These are phyloP conservation scores for Oryzias javanicus DNA, from an alignment of 2,113 vertebrate species.

Conservation along the genomic window DNA sequence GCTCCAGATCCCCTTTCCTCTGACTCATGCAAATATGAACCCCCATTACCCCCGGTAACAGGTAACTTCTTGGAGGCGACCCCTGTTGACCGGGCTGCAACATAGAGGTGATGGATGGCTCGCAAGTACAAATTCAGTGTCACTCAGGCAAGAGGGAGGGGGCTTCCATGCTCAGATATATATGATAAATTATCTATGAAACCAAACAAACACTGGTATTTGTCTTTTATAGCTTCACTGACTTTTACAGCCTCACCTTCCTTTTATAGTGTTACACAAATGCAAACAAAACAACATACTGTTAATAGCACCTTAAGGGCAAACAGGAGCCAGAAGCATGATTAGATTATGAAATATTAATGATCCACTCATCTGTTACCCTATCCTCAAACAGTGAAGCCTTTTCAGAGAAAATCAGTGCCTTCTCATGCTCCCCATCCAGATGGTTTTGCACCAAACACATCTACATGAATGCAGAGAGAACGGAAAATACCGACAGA, in stretches of 20 bases:
- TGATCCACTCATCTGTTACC: conserved; percentile 34
- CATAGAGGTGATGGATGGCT: conserved; percentile 50
- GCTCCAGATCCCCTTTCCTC: conserved; percentile 41
- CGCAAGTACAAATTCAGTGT: conserved; percentile 25
- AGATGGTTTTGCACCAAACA: conserved; percentile 17
- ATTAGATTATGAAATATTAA: conserved; percentile 69
- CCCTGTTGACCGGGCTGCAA: conserved; percentile 48
- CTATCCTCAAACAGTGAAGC: conserved; percentile 9
- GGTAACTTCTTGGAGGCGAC: conserved; percentile 58
- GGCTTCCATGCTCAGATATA: conserved; percentile 26
- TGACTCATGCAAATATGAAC: conserved; percentile 61
- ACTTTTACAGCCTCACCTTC: conserved; percentile 1
- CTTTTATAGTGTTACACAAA: background rate
- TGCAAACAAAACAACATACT: conserved; percentile 12
- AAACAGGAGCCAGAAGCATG: conserved; percentile 33
- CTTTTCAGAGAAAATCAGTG: conserved; percentile 39
- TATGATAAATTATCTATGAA: conserved; percentile 29
- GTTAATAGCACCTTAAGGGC: conserved; percentile 16
- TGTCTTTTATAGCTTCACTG: conserved; percentile 10
- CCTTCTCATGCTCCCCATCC: conserved; percentile 28
- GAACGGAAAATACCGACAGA: conserved; percentile 54
- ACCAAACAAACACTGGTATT: conserved; percentile 14
- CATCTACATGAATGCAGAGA: conserved; percentile 44
- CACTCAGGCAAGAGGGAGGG: conserved; percentile 27
- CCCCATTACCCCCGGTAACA: conserved; percentile 68